Evolutionary conservation across 2,888 invertebrate species (phyloP).

Genomic region (Chydorus sphaericus): DNA sequence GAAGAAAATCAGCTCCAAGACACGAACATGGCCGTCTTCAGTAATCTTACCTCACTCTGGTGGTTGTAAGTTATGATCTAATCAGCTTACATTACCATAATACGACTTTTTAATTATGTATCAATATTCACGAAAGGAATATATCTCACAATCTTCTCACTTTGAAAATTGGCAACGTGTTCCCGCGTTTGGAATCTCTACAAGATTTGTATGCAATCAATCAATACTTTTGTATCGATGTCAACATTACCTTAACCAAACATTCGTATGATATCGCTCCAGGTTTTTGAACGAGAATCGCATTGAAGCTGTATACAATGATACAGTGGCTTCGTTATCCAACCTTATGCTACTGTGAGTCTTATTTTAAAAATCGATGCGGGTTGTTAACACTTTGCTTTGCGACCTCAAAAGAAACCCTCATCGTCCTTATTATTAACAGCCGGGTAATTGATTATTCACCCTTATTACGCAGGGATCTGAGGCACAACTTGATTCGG

Average conservation of each 20-base stretch:
- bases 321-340: not conserved
- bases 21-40: conserved; percentile 18
- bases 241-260: no score
- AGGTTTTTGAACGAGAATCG: not conserved
- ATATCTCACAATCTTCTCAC: conserved; percentile 35
- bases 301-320: not conserved
- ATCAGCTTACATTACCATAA: conserved; percentile 7
- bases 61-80: conserved; percentile 22
- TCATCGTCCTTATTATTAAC: not conserved
- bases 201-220: conserved; percentile 33
- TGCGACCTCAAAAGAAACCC: not conserved
- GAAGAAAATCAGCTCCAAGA: conserved; percentile 33
- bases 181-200: conserved; percentile 30
- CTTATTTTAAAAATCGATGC: not conserved
- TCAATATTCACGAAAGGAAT: conserved; percentile 29
- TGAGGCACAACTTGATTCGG: conserved; percentile 27
- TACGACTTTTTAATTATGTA: no score
- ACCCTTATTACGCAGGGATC: conserved; percentile 21
- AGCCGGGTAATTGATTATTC: not conserved
- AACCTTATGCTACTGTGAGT: not conserved
- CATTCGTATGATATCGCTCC: no score
- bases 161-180: conserved; percentile 31
- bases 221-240: no score
- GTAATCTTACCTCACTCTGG: conserved; percentile 16
- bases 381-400: not conserved